Percentiles rank a stretch among this genome's conserved stretches.
phyloP scores from a whole-genome alignment of 2,797 vertebrate species.

The Sphenopsis melanotis region DNA sequence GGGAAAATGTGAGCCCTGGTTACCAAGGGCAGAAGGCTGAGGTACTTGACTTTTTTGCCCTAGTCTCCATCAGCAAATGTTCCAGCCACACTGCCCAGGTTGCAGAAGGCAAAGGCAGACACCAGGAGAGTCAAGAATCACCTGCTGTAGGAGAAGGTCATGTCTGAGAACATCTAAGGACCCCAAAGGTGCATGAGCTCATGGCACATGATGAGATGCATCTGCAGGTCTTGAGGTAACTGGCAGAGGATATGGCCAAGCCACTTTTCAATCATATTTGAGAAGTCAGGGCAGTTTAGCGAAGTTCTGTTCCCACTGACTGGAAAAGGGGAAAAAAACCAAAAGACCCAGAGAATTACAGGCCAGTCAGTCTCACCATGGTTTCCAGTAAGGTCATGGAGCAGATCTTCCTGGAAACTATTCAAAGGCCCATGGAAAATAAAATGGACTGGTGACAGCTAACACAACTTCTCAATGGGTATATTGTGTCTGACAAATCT shows the following conservation, averaged over 20 bases:
- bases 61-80: not conserved
- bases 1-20: not conserved
- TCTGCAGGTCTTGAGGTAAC: not conserved
- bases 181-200: not conserved
- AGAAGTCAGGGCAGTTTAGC: not conserved
- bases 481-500: not conserved
- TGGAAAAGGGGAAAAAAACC: not conserved
- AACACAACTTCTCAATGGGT: rapidly evolving
- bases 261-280: not conserved
- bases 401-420: not conserved
- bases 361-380: not conserved
- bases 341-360: not conserved
- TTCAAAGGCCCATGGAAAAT: not conserved
- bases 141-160: not conserved
- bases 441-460: not conserved
- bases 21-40: not conserved
- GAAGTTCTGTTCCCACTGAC: not conserved
- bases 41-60: not conserved
- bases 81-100: not conserved
- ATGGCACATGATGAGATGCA: not conserved
- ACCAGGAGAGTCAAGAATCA: not conserved
- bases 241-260: not conserved
- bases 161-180: not conserved
- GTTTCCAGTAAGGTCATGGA: not conserved
- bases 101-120: not conserved